Conservation (phyloP, 2,888 invertebrate species). For the Idaea straminata region DNA sequence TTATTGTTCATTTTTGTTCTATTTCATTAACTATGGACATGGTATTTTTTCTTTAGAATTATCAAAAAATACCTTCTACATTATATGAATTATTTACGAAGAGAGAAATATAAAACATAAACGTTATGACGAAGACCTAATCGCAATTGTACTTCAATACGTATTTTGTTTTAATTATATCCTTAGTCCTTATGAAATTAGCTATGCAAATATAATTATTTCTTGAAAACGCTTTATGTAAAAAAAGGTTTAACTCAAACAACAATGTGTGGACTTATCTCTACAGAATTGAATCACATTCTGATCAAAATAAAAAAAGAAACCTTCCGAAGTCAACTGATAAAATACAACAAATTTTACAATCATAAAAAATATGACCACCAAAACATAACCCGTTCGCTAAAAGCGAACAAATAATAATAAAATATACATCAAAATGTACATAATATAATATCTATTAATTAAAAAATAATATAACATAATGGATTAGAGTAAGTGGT, state of each 20-base stretch:
- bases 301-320: slow-evolving; percentile 59
- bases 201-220: slow-evolving; percentile 51
- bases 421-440: slow-evolving; percentile 80
- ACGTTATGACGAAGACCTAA: slow-evolving; percentile 60
- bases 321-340: slow-evolving; percentile 65
- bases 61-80: slow-evolving; percentile 70
- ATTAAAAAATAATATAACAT: slow-evolving; percentile 73
- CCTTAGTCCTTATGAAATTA: slow-evolving; percentile 63
- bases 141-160: slow-evolving; percentile 78
- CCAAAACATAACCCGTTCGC: slow-evolving; percentile 73
- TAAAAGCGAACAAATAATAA: slow-evolving; percentile 74
- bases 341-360: slow-evolving; percentile 76
- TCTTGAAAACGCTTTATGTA: slow-evolving; percentile 45
- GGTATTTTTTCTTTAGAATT: slow-evolving; percentile 60
- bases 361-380: slow-evolving; percentile 72
- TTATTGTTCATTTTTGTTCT: slow-evolving; percentile 50
- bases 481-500: slow-evolving; percentile 76
- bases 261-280: slow-evolving; percentile 58
- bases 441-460: slow-evolving; percentile 78
- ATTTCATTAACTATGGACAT: slow-evolving; percentile 62
- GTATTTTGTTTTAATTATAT: slow-evolving; percentile 75
- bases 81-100: slow-evolving; percentile 53
- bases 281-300: slow-evolving; percentile 62
- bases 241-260: slow-evolving; percentile 38
- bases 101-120: slow-evolving; percentile 60